Evolutionary conservation across 1,140 invertebrate species (phyloP).

Genomic region (Neuroterus valhalla): DNA sequence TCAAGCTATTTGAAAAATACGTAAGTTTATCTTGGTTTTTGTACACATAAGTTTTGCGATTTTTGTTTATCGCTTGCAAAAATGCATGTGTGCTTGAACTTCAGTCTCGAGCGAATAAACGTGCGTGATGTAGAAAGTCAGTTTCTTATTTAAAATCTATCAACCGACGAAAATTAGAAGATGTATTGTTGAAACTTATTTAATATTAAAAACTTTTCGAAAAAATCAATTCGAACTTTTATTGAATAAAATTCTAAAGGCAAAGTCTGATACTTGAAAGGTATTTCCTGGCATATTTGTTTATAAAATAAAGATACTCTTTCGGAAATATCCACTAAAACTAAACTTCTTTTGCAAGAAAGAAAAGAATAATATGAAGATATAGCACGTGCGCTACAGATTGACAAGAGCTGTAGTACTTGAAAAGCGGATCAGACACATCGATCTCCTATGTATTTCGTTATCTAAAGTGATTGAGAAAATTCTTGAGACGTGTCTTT

Average conservation of each 20-base stretch:
- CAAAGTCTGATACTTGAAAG: not conserved
- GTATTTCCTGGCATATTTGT: not conserved
- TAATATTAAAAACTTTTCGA: not conserved
- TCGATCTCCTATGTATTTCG: not conserved
- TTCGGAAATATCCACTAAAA: not conserved
- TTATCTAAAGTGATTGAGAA: slow-evolving; percentile 11
- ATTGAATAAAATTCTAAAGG: not conserved
- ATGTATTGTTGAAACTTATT: no score
- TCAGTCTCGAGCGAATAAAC: slow-evolving; percentile 10
- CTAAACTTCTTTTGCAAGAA: not conserved
- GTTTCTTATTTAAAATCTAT: not conserved
- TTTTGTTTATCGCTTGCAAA: not conserved
- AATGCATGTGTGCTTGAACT: not conserved
- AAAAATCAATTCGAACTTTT: not conserved
- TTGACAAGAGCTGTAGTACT: not conserved
- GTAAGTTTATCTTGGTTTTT: not conserved
- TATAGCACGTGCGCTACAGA: not conserved
- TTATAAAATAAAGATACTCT: not conserved
- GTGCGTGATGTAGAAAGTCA: not conserved
- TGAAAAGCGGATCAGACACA: not conserved
- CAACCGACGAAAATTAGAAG: not conserved
- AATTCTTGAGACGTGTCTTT: not conserved
- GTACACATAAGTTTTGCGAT: not conserved
- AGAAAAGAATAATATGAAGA: not conserved
- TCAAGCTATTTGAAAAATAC: not conserved